Conservation (phyloP, 2,888 invertebrate genomes). For the Hecatera dysodea region DNA sequence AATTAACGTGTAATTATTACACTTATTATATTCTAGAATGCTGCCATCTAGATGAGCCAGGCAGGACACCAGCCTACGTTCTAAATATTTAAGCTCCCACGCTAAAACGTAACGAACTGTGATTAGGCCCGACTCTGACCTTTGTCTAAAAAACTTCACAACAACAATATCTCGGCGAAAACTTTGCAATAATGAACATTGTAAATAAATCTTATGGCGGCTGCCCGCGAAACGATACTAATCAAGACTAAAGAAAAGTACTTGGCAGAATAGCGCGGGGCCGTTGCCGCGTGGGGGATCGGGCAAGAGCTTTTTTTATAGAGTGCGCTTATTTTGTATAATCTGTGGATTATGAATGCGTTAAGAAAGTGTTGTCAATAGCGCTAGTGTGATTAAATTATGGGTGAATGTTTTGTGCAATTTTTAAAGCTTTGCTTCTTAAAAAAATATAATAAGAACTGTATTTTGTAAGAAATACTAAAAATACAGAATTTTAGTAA, state of each 20-base stretch:
- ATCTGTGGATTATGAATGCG: constrained; percentile 36
- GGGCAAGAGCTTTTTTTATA: constrained; percentile 29
- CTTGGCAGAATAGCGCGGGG: constrained; percentile 58
- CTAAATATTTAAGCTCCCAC: constrained; percentile 56
- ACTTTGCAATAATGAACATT: constrained; percentile 65
- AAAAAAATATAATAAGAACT: background rate
- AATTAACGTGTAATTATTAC: constrained; percentile 11
- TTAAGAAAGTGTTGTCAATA: constrained; percentile 28
- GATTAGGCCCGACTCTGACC: constrained; percentile 58
- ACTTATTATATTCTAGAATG: constrained; percentile 19
- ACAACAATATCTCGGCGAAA: constrained; percentile 63
- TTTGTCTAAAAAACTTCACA: constrained; percentile 60
- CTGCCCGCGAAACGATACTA: constrained; percentile 65
- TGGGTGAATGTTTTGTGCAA: background rate
- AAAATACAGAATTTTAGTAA: background rate
- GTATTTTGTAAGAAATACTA: background rate
- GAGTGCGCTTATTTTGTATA: constrained; percentile 43
- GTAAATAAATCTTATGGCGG: constrained; percentile 66
- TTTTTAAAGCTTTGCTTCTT: background rate
- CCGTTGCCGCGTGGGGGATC: constrained; percentile 41
- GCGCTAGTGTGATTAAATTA: constrained; percentile 5
- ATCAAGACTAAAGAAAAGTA: constrained; percentile 65
- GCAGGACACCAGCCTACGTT: constrained; percentile 30
- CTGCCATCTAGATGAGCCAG: constrained; percentile 20
- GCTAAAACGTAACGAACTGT: constrained; percentile 57